phyloP scores from a whole-genome alignment of 2,797 vertebrate species.

The Acanthopagrus latus region DNA sequence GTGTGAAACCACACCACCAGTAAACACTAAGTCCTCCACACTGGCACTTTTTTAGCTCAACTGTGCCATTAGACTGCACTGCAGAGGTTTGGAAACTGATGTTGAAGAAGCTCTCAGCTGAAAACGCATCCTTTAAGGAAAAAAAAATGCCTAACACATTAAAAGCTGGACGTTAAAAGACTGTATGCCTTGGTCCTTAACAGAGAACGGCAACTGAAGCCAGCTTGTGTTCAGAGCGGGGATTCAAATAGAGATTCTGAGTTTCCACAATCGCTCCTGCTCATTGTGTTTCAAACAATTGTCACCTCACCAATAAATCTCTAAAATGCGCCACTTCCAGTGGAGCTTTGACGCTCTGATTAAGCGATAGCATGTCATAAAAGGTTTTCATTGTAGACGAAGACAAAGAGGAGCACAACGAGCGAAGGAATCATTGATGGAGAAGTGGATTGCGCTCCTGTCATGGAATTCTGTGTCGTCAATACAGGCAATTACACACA shows the following conservation, averaged over 20 bases:
- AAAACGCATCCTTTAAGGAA: too few relatives aligned
- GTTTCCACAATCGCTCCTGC: not conserved
- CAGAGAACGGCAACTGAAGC: slow-evolving; percentile 1
- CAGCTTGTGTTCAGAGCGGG: not conserved
- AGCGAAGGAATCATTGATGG: not conserved
- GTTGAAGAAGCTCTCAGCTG: not conserved
- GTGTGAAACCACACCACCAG: too few relatives aligned
- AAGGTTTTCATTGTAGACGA: not conserved
- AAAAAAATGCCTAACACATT: too few relatives aligned
- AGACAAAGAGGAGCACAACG: not conserved
- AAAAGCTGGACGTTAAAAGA: not conserved
- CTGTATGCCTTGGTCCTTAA: not conserved
- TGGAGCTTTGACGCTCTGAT: not conserved
- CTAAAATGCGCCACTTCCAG: not conserved
- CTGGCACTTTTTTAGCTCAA: too few relatives aligned
- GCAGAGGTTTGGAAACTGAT: not conserved
- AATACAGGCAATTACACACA: not conserved
- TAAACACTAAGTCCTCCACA: too few relatives aligned
- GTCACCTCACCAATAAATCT: not conserved
- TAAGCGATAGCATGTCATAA: not conserved
- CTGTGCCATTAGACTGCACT: too few relatives aligned
- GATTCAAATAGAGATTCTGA: not conserved
- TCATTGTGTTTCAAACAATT: not conserved
- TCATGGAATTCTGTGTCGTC: not conserved
- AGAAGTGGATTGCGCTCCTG: too few relatives aligned